Percentiles rank a stretch among this genome's conserved stretches.
These are phyloP conservation scores for Variabilichromis moorii DNA, from an alignment of 2,113 vertebrate genomes.

Conservation along the genomic window DNA sequence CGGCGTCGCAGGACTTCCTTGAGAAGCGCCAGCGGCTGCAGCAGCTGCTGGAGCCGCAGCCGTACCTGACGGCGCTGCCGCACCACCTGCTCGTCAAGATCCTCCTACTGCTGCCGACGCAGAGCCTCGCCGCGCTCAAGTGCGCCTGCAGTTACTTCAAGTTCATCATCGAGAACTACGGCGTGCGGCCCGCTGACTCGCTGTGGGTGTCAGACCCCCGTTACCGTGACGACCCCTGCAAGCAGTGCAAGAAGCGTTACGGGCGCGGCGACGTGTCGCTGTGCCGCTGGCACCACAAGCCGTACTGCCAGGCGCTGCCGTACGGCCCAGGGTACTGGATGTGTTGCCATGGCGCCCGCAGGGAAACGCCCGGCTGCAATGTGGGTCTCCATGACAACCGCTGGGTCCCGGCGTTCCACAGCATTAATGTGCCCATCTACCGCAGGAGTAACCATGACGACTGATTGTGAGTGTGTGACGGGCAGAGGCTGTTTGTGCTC, in stretches of 20 bases:
- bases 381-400: conserved; percentile 95
- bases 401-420: conserved; percentile 90
- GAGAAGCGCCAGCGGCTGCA: conserved; percentile 86
- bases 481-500: not conserved
- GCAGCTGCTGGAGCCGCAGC: conserved; percentile 88
- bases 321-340: conserved; percentile 96
- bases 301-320: conserved; percentile 90
- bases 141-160: conserved; percentile 89
- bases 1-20: conserved; percentile 84
- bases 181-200: conserved; percentile 86
- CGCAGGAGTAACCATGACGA: conserved; percentile 77
- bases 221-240: conserved; percentile 93
- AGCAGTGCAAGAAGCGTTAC: conserved; percentile 91
- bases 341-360: conserved; percentile 85
- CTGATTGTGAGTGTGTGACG: not conserved
- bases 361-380: conserved; percentile 86
- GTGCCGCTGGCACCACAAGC: conserved; percentile 96
- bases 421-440: conserved; percentile 81
- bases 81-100: conserved; percentile 89
- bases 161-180: conserved; percentile 86
- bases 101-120: conserved; percentile 82
- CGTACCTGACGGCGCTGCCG: conserved; percentile 84
- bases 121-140: conserved; percentile 87
- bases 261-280: conserved; percentile 86
- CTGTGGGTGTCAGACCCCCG: conserved; percentile 93